Percentiles rank a stretch among this genome's conserved stretches.
Conservation (phyloP, 2,797 vertebrate species). For the Botia kubotai region DNA sequence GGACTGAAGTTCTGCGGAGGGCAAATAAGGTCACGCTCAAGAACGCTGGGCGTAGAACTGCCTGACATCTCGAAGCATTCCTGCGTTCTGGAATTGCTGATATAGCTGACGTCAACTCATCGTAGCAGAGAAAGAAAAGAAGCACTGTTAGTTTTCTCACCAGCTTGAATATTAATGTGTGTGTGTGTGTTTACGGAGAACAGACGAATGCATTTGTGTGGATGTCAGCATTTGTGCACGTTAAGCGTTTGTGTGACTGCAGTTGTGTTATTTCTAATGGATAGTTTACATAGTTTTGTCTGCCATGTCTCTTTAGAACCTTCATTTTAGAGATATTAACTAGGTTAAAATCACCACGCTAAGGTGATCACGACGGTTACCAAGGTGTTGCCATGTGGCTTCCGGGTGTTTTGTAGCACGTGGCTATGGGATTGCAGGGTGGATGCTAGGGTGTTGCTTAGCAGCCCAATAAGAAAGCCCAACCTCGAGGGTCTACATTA, state of each 20-base stretch:
- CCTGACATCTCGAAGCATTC: background rate
- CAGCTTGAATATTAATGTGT: background rate
- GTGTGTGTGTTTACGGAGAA: slow-evolving; percentile 3
- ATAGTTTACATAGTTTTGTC: slow-evolving; percentile 3
- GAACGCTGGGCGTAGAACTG: background rate
- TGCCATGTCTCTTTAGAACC: background rate
- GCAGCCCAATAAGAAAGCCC: too few species aligned
- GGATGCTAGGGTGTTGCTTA: too few species aligned
- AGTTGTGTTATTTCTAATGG: background rate
- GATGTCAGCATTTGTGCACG: background rate
- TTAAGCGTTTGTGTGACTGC: background rate
- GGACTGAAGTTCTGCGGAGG: background rate
- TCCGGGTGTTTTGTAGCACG: too few species aligned
- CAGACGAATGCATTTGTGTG: background rate
- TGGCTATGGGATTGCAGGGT: background rate
- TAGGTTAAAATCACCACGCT: background rate
- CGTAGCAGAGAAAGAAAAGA: background rate
- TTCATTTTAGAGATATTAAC: background rate
- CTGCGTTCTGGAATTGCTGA: background rate
- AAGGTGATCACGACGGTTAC: too few species aligned
- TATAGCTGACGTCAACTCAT: background rate
- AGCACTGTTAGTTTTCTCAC: background rate
- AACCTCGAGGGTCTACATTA: too few species aligned
- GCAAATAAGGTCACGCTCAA: background rate
- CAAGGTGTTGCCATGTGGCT: too few species aligned